Conservation (phyloP, 2,113 vertebrate genomes). For the Alectura lathami region DNA sequence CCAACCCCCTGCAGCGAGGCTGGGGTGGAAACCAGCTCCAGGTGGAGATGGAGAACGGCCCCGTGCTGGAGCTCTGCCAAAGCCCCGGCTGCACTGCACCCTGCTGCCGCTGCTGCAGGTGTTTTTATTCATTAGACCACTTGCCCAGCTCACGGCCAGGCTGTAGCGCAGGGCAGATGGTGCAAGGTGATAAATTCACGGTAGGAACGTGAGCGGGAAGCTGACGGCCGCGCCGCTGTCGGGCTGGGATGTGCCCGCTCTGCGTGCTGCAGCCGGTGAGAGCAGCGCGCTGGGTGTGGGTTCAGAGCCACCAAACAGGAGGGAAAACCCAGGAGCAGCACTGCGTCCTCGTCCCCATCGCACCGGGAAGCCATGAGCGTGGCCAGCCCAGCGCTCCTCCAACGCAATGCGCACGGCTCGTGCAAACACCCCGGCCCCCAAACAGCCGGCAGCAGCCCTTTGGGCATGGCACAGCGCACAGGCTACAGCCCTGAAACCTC, state of each 20-base stretch:
- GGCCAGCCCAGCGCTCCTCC: accelerated
- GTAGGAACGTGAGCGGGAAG: neutral
- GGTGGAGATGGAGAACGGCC: neutral
- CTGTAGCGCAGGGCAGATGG: accelerated
- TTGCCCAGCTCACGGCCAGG: accelerated
- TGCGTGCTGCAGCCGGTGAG: accelerated
- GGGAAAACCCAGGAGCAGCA: neutral
- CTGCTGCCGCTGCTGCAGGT: neutral
- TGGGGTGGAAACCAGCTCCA: neutral
- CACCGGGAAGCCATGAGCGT: neutral
- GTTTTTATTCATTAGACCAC: accelerated
- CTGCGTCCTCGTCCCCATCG: neutral
- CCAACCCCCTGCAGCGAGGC: neutral
- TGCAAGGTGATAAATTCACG: neutral
- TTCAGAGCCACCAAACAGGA: accelerated
- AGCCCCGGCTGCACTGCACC: neutral
- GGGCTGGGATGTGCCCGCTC: neutral
- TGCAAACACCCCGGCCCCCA: neutral
- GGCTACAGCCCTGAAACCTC: neutral
- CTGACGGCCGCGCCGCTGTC: accelerated
- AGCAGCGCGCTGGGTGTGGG: neutral
- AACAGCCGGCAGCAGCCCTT: accelerated
- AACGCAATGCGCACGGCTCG: accelerated
- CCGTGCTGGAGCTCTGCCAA: neutral
- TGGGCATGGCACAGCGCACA: accelerated